Conservation (phyloP, 2,113 vertebrate species). For the Pteronura brasiliensis region DNA sequence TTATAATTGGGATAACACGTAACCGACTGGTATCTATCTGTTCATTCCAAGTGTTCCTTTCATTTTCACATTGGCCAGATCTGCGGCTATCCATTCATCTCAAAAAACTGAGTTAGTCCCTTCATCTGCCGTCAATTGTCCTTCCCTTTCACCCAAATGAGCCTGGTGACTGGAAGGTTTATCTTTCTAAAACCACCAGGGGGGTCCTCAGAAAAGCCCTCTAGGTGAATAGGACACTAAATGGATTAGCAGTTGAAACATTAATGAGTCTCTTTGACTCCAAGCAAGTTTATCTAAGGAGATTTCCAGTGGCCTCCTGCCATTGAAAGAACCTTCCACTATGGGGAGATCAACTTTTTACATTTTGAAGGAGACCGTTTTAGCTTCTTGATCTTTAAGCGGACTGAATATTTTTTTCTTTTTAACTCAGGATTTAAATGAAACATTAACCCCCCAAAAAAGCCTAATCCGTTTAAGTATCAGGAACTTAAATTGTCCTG, state of each 20-base stretch:
- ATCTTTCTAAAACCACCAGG: slow-evolving; percentile 10
- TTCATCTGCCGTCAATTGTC: slow-evolving; percentile 1
- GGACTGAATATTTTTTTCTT: neutral
- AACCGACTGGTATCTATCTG: neutral
- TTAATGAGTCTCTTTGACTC: slow-evolving; percentile 25
- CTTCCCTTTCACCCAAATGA: neutral
- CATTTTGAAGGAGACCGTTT: neutral
- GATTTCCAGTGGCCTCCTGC: neutral
- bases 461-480: neutral
- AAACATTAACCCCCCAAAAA: neutral
- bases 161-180: neutral
- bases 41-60: neutral
- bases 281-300: slow-evolving; percentile 22
- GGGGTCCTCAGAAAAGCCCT: neutral
- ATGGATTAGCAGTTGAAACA: slow-evolving; percentile 8
- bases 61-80: neutral
- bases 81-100: neutral
- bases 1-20: neutral
- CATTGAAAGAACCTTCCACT: slow-evolving; percentile 24
- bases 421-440: neutral
- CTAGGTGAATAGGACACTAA: slow-evolving; percentile 36
- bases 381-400: slow-evolving; percentile 34
- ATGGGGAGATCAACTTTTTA: neutral
- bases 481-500: neutral
- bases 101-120: neutral